Evolutionary conservation across 2,888 invertebrate genomes (phyloP), one percentile per base, ranked within the genome.

Genomic region (Catocala sponsa): DNA sequence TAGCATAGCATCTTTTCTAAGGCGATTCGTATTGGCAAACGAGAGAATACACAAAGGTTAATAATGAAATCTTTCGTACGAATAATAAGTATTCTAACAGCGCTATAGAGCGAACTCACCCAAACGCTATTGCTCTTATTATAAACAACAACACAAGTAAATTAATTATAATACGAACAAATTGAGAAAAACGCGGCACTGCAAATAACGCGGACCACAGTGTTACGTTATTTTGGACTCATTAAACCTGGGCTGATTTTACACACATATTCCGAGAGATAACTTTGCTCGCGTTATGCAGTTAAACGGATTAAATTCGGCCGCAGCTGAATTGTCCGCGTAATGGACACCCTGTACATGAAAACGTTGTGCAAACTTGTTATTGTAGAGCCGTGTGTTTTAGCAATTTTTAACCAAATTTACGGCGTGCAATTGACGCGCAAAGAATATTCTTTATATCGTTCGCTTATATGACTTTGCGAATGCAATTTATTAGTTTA

Each of bases 301-400:
- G 87, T 89, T 89, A 91, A 91, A 87, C 85, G 89, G 91, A 91
- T 91, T 91, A 91, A 89, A 89, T 86, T 86, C 79, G 78, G 87
- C 88, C 88, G 79, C 90, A 87, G 87, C 88, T 84, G 89, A 86
- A 91, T 88, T 90, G 90, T 84, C 80, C 84, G 74, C 79, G 85
- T 87, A 89, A 89, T 88, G 90, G 88, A 87, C 87, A 85, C 86
- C 78, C 78, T 81, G 84, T 85, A 81, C 78, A 79, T 79, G 81
- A 78, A 81, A 81, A 70, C 73, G 75, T 59, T 80, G 70, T 69
- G 72, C 76, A 82, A 83, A 84, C 79, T 84, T 82, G 83, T 83
- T 84, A 82, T 82, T 80, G 76, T 73, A 67, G 61, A 63, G 54
- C 55, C 32, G 59, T 64, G 59, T 72, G 62, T 71, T 76, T 72